Base-by-base conservation (phyloP, 92 coral and sea anemone genomes). In the Hydrozoanthus gracilis region DNA sequence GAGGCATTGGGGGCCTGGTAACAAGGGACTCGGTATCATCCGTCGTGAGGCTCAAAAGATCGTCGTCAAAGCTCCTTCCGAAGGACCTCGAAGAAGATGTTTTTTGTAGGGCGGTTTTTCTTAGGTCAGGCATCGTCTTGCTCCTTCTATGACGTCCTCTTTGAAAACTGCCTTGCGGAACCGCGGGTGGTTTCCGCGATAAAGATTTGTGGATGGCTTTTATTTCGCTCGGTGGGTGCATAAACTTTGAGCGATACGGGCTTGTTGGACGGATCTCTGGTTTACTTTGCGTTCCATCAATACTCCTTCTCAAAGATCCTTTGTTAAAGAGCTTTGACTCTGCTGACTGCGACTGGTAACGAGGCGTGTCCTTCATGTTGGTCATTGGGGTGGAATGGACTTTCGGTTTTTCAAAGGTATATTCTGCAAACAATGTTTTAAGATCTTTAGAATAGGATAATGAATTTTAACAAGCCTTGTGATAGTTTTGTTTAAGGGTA, bases 1-100 rank as follows among this genome's bases (percentile, higher is more conserved):
- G 62, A 27, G 98, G 99, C 99, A 97, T 95, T 9, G 99, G 91
- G 12, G 99, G 99, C 67, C 88, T 93, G 69, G 94, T 93, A 67
- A 97, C 89, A 3, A 97, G 88, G 62, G 82, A 82, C 77, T 97
- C 98, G 7, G 99, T 97, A 86, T 95, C 98, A 51, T 89, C 94
- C 8, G 99, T 94, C 8, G 89, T 89, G 39, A 90, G 51, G 72
- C 95, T 94, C 46, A 89, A 55, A 80, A 92, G 87, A 58, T 94
- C 98, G 61, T 92, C 95, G 44, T 94, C 98, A 74, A 93, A 90
- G 77, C 98, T 94, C 45, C 91, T 92, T 17, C 85, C 73, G 66
- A 65, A 47, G 35, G 67, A 60, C 54, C 90, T 87, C n/a, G 91
- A 73, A 17, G 73, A 71, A 9, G 89, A 52, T 13, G 78, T 87